phyloP scores from a whole-genome alignment of 2,113 vertebrate genomes.

The Pluvianellus socialis region DNA sequence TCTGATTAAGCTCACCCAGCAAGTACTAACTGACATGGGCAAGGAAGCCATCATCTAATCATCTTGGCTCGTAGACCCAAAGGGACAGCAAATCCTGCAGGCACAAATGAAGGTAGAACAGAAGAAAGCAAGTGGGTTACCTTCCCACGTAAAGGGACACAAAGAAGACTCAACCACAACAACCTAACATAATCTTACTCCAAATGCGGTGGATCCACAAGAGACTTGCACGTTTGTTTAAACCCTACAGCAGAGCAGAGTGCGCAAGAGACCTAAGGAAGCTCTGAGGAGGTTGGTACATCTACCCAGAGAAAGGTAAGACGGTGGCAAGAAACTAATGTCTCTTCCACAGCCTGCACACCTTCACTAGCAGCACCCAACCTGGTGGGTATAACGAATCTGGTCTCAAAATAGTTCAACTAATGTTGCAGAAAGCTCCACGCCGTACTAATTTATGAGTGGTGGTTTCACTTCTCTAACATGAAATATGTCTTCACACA shows the following conservation, averaged over 20 bases:
- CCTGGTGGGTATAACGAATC: background rate
- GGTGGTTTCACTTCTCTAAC: background rate
- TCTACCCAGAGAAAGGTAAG: background rate
- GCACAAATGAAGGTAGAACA: background rate
- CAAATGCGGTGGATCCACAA: background rate
- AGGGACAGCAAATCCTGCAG: background rate
- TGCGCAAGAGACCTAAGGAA: background rate
- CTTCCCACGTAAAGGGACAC: background rate
- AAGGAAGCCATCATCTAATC: background rate
- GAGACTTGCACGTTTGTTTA: background rate
- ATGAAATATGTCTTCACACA: background rate
- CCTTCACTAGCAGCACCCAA: background rate
- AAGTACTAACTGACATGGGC: background rate
- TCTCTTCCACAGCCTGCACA: background rate
- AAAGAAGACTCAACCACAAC: background rate
- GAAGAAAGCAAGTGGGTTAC: background rate
- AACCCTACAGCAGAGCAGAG: background rate
- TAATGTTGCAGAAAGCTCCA: background rate
- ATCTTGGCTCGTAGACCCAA: background rate
- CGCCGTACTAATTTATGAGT: background rate
- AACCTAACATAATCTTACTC: background rate
- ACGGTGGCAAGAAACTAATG: background rate
- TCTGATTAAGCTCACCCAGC: background rate
- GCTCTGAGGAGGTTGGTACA: background rate
- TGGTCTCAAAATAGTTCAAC: background rate